phyloP scores from a whole-genome alignment of 2,113 vertebrate genomes.

The Cettia cetti region DNA sequence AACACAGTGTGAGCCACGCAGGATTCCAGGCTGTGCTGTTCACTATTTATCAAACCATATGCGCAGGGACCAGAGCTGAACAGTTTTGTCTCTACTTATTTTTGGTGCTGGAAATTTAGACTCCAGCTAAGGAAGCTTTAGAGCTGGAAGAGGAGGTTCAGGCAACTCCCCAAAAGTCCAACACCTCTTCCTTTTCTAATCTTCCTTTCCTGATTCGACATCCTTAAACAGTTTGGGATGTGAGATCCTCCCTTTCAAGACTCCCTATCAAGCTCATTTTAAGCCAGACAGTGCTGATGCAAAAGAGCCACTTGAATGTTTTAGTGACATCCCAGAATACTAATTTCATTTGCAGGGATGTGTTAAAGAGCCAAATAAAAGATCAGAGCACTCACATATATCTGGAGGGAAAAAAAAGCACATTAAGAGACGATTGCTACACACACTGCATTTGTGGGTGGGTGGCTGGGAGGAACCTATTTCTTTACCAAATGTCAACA shows the following conservation, averaged over 20 bases:
- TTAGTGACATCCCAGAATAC: not conserved
- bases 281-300: not conserved
- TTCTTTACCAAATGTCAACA: slow-evolving; percentile 64
- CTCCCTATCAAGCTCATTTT: not conserved
- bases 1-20: not conserved
- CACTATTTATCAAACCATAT: not conserved
- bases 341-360: not conserved
- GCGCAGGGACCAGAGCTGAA: not conserved
- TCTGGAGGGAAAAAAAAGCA: slow-evolving; percentile 6
- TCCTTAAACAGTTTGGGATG: not conserved
- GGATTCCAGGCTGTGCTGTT: not conserved
- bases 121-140: not conserved
- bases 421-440: slow-evolving; percentile 20
- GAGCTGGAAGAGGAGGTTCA: not conserved
- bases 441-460: slow-evolving; percentile 31
- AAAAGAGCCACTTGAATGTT: not conserved
- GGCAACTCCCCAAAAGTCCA: not conserved
- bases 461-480: slow-evolving; percentile 42
- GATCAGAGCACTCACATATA: slow-evolving; percentile 39
- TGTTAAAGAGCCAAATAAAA: slow-evolving; percentile 38
- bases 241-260: not conserved
- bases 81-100: not conserved
- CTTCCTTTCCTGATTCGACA: not conserved
- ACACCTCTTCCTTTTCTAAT: not conserved
- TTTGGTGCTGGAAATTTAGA: not conserved